Conservation (phyloP, 2,797 vertebrate genomes). For the Notolabrus celidotus region DNA sequence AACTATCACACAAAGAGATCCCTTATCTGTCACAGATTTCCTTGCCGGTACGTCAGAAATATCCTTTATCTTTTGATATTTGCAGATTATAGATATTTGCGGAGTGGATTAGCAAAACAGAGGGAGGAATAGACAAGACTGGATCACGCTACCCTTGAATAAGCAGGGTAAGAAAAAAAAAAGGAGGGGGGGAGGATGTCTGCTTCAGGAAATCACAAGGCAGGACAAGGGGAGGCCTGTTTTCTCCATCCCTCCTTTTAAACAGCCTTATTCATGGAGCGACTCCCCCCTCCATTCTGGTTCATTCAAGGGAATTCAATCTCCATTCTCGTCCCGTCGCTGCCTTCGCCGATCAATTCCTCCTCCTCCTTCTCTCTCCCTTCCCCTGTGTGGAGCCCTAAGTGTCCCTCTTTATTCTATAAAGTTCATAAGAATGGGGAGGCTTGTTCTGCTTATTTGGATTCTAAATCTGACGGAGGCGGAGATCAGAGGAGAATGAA, state of each 20-base stretch:
- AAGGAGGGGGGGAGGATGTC: conserved; percentile 73
- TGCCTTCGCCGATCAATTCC: conserved; percentile 81
- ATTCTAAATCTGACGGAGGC: conserved; percentile 74
- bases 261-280: conserved; percentile 83
- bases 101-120: conserved; percentile 65
- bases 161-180: conserved; percentile 66
- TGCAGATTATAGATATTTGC: conserved; percentile 64
- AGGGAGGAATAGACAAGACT: conserved; percentile 58
- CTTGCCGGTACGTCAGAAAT: conserved; percentile 31
- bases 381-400: conserved; percentile 75
- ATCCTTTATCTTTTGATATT: conserved; percentile 45
- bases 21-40: conserved; percentile 22
- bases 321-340: conserved; percentile 81
- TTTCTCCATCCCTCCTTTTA: conserved; percentile 77
- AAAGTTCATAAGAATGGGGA: conserved; percentile 82
- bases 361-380: conserved; percentile 16
- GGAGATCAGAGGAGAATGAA: conserved; percentile 66
- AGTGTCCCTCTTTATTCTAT: conserved; percentile 82
- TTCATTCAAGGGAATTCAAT: conserved; percentile 84
- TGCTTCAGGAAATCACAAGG: conserved; percentile 81
- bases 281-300: conserved; percentile 78
- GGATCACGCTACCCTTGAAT: conserved; percentile 78
- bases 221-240: conserved; percentile 83
- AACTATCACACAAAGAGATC: conserved; percentile 16
- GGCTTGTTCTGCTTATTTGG: conserved; percentile 85